These are phyloP conservation scores for Cosmia trapezina DNA, from an alignment of 2,888 invertebrate genomes.

Conservation along the genomic window DNA sequence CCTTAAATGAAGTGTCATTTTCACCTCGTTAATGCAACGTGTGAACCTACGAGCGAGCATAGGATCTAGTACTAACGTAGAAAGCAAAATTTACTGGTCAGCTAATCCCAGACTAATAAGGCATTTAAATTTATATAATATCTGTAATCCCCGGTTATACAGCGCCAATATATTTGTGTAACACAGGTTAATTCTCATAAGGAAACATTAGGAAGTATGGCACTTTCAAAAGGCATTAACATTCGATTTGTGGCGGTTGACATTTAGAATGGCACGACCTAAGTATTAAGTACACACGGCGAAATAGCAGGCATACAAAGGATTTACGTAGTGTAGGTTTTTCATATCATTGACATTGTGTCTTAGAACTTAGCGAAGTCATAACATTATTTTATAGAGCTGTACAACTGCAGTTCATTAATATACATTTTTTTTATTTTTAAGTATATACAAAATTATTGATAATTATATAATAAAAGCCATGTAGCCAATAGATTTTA, in stretches of 20 bases:
- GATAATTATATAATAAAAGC: too few relatives aligned
- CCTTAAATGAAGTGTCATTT: too few relatives aligned
- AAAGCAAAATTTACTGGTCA: conserved; percentile 5
- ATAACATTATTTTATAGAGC: too few relatives aligned
- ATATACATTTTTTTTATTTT: too few relatives aligned
- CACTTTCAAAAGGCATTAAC: conserved; percentile 59
- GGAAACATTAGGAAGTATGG: conserved; percentile 48
- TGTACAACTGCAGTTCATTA: too few relatives aligned
- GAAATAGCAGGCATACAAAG: background rate
- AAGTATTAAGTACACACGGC: conserved; percentile 33
- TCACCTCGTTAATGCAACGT: too few relatives aligned
- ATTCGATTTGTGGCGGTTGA: conserved; percentile 62
- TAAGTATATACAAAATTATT: too few relatives aligned
- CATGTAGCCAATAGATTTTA: too few relatives aligned
- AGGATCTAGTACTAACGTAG: background rate
- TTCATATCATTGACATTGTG: too few relatives aligned
- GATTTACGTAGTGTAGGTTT: background rate
- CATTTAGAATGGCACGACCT: conserved; percentile 66
- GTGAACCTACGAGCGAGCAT: too few relatives aligned
- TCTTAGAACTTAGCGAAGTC: too few relatives aligned
- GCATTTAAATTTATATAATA: conserved; percentile 22
- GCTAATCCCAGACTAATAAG: conserved; percentile 27
- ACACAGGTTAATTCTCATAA: conserved; percentile 35
- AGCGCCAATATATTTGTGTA: conserved; percentile 13
- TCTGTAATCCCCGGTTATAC: conserved; percentile 15